Evolutionary conservation across 2,113 vertebrate species (phyloP).

Genomic region (Ceyx melanurus): DNA sequence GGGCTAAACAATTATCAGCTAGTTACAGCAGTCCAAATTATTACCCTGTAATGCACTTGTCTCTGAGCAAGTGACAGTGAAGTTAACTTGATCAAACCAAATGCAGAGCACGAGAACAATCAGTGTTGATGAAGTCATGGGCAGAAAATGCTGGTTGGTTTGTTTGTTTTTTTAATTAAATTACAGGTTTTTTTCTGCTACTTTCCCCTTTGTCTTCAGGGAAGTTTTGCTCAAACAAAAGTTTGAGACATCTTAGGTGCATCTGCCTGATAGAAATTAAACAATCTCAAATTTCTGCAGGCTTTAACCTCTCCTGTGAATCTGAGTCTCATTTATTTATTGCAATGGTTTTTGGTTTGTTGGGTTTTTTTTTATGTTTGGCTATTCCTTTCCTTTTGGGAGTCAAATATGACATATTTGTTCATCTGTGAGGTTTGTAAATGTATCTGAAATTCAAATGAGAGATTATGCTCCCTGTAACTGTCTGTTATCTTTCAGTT

Average conservation of each 20-base stretch:
- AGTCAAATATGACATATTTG: background rate
- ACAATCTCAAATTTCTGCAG: background rate
- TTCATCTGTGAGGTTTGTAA: background rate
- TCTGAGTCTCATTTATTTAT: background rate
- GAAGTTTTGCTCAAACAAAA: background rate
- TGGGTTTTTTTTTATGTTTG: background rate
- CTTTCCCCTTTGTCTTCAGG: background rate
- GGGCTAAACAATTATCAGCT: background rate
- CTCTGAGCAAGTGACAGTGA: background rate
- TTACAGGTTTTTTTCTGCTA: background rate
- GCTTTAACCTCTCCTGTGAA: background rate
- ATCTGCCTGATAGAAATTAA: background rate
- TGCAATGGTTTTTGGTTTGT: background rate
- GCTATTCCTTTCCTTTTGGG: background rate
- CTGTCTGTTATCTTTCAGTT: slow-evolving; percentile 14
- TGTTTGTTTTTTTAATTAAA: background rate
- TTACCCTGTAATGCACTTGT: background rate
- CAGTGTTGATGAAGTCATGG: background rate
- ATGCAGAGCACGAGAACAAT: background rate
- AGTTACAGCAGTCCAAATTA: background rate
- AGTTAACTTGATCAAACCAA: background rate
- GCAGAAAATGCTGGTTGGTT: background rate
- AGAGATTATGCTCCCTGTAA: background rate
- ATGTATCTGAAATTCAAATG: background rate
- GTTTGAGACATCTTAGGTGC: background rate